These are phyloP conservation scores for Philhelius pedissequus DNA, from an alignment of 2,888 invertebrate genomes.

Conservation along the genomic window DNA sequence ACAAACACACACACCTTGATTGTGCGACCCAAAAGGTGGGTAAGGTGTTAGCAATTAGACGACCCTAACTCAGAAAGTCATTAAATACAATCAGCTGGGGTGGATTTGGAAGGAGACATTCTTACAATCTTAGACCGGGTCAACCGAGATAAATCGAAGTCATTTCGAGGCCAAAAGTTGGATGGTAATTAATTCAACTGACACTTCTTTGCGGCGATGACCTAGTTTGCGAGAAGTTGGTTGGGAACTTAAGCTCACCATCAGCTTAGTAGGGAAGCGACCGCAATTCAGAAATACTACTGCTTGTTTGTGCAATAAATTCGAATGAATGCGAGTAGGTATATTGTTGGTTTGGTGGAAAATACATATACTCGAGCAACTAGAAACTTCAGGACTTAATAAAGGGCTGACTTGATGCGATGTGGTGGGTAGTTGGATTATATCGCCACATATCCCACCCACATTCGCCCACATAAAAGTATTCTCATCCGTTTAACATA, in stretches of 20 bases:
- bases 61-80: slow-evolving; percentile 49
- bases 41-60: slow-evolving; percentile 53
- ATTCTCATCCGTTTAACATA: neutral
- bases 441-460: neutral
- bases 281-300: neutral
- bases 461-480: neutral
- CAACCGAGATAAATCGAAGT: slow-evolving; percentile 61
- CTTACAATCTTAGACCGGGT: slow-evolving; percentile 26
- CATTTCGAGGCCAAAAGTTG: slow-evolving; percentile 57
- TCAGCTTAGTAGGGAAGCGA: neutral
- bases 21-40: neutral
- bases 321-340: slow-evolving; percentile 14
- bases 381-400: slow-evolving; percentile 37
- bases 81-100: slow-evolving; percentile 26
- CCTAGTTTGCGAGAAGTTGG: slow-evolving; percentile 25
- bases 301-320: slow-evolving; percentile 36
- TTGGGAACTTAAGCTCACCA: neutral
- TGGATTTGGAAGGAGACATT: neutral
- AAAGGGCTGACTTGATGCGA: slow-evolving; percentile 1
- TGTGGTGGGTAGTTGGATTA: neutral
- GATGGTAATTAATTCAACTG: slow-evolving; percentile 59
- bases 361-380: slow-evolving; percentile 7
- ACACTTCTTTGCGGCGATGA: slow-evolving; percentile 48
- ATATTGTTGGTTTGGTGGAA: neutral
- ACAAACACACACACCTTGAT: neutral